Base-by-base conservation (phyloP, 1,140 invertebrate genomes). In the Heliconius hermathena region DNA sequence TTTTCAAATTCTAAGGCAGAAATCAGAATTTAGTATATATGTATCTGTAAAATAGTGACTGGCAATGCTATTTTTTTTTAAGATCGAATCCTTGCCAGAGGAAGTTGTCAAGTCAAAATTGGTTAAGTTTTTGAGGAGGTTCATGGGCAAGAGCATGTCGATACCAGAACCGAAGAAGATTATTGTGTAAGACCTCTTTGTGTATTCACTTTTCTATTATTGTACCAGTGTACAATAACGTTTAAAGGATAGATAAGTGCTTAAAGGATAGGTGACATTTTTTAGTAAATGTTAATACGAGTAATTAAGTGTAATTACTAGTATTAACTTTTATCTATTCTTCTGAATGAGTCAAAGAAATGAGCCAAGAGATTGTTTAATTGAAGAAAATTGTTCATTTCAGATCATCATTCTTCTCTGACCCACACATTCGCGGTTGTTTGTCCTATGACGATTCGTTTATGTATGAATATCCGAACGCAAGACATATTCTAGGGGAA, bases 31-130 rank as follows among this genome's bases (percentile, higher is more conserved):
- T 8, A 36, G 33, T 33, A 33, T 2, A 36, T 33, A 33, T 33
- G 2, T 33, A 3, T 33, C 29, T 33, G 29, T 33, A 33, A 33
- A 33, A 33, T 33, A 33, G 29, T 33, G 29, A 2, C 29, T 33
- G 29, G 3, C 3, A 33, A 33, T 33, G 29, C 8, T 13, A 52
- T 52, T 18, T 54, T 54, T 20, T 57, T 57, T 57, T 2, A 57
- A 93, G 91, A 83, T 91, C 46, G 91, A 93, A 78, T 90, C 85
- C 1, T 77, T 93, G 57, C 89, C 91, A 9, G 88, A 91, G 20
- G 90, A 93, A 0, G 80, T 87, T 3, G 85, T 93, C 3, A 90
- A 83, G 76, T 87, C 77, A 74, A 90, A 91, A 86, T 41, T 52
- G 1, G 80, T 88, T 79, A 84, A 87, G 38, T 54, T 93, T 8